These are phyloP conservation scores for Drosophila serrata DNA, from an alignment of 1,140 invertebrate species.

Conservation along the genomic window DNA sequence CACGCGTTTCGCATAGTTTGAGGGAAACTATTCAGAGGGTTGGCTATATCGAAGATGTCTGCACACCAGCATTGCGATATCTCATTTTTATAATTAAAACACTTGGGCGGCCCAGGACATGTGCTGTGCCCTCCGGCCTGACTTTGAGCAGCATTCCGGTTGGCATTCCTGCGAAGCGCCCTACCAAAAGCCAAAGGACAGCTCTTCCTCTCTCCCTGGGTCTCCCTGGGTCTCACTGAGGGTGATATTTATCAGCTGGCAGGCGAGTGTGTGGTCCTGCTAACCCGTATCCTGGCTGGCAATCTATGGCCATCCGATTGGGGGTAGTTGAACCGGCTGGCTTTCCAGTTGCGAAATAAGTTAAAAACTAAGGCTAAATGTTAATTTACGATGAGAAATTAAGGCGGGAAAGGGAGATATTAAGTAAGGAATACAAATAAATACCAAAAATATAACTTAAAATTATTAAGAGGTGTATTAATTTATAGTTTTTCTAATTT, in stretches of 20 bases:
- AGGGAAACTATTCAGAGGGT: conserved; percentile 30
- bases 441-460: not conserved
- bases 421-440: not conserved
- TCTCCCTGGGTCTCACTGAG: conserved; percentile 4
- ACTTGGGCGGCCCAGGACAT: conserved; percentile 56
- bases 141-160: conserved; percentile 43
- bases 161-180: conserved; percentile 45
- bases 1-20: conserved; percentile 46
- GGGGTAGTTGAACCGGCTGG: conserved; percentile 34
- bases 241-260: conserved; percentile 61
- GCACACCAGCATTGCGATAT: conserved; percentile 47
- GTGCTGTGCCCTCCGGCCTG: conserved; percentile 18
- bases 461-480: not conserved
- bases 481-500: not conserved
- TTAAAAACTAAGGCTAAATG: not conserved
- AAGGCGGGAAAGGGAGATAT: not conserved
- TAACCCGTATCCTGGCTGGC: conserved; percentile 48
- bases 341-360: not conserved
- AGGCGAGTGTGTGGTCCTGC: conserved; percentile 54
- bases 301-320: conserved; percentile 47
- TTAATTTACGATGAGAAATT: conserved; percentile 3
- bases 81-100: conserved; percentile 68
- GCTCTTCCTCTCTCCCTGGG: not conserved
- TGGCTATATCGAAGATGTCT: conserved; percentile 47
- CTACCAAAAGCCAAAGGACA: conserved; percentile 23